Conservation (phyloP, 2,113 vertebrate species). For the Brachyhypopomus gauderio region DNA sequence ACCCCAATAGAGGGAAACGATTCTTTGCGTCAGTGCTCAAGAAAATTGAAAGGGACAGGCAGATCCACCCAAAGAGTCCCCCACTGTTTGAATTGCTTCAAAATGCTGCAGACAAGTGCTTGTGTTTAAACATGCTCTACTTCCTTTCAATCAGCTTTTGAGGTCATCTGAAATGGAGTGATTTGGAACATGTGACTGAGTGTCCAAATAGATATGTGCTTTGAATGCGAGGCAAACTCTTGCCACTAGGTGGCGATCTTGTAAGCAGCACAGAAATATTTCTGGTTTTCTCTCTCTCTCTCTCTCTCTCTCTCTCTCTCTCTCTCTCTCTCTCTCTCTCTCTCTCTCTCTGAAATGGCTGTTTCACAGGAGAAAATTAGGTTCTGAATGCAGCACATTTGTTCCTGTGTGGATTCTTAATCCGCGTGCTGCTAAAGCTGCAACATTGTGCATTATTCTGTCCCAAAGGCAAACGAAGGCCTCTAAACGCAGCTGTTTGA, state of each 20-base stretch:
- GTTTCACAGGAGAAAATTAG: slow-evolving; percentile 20
- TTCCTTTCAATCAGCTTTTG: slow-evolving; percentile 44
- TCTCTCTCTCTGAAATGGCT: neutral
- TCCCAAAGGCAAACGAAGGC: slow-evolving; percentile 12
- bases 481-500: slow-evolving; percentile 1
- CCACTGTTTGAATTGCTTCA: slow-evolving; percentile 37
- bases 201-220: neutral
- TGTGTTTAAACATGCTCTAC: slow-evolving; percentile 47
- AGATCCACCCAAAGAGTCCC: slow-evolving; percentile 14
- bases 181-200: slow-evolving; percentile 37
- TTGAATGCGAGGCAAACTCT: neutral
- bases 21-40: neutral
- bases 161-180: slow-evolving; percentile 43
- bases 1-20: neutral
- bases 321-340: neutral
- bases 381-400: slow-evolving; percentile 12
- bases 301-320: neutral
- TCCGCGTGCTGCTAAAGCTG: neutral
- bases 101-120: slow-evolving; percentile 17
- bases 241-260: slow-evolving; percentile 51
- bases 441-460: slow-evolving; percentile 6
- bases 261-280: slow-evolving; percentile 23
- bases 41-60: neutral
- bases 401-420: slow-evolving; percentile 16
- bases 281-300: neutral